These are phyloP conservation scores for Hesperophylax magnus DNA, from an alignment of 1,140 invertebrate species.

Conservation along the genomic window DNA sequence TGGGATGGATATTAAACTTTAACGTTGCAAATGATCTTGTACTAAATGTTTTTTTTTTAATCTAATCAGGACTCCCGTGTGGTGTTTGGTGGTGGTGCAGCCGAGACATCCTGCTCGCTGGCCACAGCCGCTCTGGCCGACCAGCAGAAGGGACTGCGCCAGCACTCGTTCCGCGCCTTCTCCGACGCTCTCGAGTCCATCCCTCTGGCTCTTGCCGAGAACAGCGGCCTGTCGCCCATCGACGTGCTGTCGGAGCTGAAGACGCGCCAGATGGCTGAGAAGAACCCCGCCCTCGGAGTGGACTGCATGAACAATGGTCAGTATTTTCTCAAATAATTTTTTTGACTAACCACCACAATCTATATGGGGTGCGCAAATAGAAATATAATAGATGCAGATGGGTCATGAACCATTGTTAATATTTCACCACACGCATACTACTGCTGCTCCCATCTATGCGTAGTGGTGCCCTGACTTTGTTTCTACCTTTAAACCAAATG, in stretches of 20 bases:
- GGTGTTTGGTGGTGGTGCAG: slow-evolving; percentile 97
- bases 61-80: slow-evolving; percentile 85
- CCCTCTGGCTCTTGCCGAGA: slow-evolving; percentile 97
- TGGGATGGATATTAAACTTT: no score
- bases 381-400: no score
- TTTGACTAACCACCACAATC: no score
- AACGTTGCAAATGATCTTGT: no score
- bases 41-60: no score
- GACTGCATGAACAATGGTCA: slow-evolving; percentile 94
- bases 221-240: slow-evolving; percentile 94
- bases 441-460: no score
- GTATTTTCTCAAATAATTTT: slow-evolving; percentile 56
- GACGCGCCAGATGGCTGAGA: slow-evolving; percentile 87
- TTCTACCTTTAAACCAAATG: no score
- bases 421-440: no score
- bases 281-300: slow-evolving; percentile 91
- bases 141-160: slow-evolving; percentile 93
- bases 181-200: slow-evolving; percentile 96
- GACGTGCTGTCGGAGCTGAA: slow-evolving; percentile 95
- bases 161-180: slow-evolving; percentile 97
- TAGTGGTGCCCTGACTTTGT: no score
- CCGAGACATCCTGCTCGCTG: slow-evolving; percentile 95
- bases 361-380: no score
- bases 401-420: no score
- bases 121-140: slow-evolving; percentile 92